Percentiles rank a stretch among this genome's conserved stretches.
Evolutionary conservation across 2,797 vertebrate species (phyloP).

Genomic region (Gobionotothen gibberifrons): DNA sequence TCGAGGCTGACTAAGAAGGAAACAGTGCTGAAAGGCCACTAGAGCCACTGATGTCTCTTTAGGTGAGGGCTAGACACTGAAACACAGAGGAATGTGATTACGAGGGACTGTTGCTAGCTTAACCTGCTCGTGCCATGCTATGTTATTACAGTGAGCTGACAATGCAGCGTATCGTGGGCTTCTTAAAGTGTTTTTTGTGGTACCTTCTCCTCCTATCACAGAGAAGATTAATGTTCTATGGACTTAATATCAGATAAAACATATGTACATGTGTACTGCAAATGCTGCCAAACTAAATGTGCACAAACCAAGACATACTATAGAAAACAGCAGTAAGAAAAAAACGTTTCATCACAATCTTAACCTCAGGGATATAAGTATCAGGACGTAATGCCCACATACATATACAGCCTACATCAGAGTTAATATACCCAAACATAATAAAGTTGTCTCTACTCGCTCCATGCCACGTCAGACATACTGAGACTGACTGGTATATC

Average conservation of each 20-base stretch:
- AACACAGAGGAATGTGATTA: constrained; percentile 54
- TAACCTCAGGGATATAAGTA: constrained; percentile 4
- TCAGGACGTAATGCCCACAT: constrained; percentile 12
- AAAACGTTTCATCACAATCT: constrained; percentile 7
- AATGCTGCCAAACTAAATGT: constrained; percentile 17
- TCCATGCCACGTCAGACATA: constrained; percentile 10
- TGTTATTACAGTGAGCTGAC: constrained; percentile 41
- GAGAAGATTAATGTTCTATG: background rate
- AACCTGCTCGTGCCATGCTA: constrained; percentile 43
- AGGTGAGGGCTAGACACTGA: constrained; percentile 45
- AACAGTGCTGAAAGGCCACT: constrained; percentile 57
- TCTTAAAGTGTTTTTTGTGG: background rate
- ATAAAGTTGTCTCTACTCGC: background rate
- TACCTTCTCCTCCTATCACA: background rate
- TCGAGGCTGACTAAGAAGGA: constrained; percentile 46
- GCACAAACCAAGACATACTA: constrained; percentile 32
- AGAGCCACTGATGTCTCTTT: constrained; percentile 64
- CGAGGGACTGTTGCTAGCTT: constrained; percentile 35
- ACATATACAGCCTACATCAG: constrained; percentile 11
- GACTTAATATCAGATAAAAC: constrained; percentile 4
- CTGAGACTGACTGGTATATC: constrained; percentile 2
- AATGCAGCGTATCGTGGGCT: background rate
- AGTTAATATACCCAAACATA: constrained; percentile 3
- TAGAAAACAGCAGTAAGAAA: constrained; percentile 24
- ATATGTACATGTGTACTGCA: constrained; percentile 18